A percentile compares a stretch with the other conserved stretches of the same genome.
phyloP scores from a whole-genome alignment of 2,797 vertebrate species.

The Phyllotis vaccarum region DNA sequence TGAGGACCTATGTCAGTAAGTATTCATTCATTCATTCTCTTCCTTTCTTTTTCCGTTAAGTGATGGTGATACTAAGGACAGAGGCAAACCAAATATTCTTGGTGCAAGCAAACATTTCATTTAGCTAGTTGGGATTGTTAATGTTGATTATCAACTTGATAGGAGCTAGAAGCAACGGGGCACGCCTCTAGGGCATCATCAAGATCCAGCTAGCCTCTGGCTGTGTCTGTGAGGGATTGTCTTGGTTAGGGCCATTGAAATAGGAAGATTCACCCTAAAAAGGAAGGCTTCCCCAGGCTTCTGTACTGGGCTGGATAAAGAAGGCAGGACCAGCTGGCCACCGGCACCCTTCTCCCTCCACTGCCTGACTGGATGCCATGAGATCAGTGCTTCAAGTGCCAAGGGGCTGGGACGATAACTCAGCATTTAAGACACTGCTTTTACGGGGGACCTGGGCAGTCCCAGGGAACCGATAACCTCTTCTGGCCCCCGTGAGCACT shows the following conservation, averaged over 20 bases:
- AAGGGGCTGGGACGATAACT: neutral
- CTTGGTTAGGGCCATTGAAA: neutral
- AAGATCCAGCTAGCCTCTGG: neutral
- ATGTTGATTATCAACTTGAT: neutral
- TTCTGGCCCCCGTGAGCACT: neutral
- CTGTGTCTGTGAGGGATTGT: neutral
- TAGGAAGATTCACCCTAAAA: neutral
- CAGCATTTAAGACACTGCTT: neutral
- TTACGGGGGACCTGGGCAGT: neutral
- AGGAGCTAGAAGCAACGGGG: neutral
- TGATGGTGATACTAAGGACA: slow-evolving; percentile 25
- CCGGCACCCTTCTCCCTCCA: neutral
- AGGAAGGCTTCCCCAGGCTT: neutral
- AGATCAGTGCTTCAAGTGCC: neutral
- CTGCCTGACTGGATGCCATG: neutral
- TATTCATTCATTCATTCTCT: neutral
- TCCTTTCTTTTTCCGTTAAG: slow-evolving; percentile 30
- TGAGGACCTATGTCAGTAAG: neutral
- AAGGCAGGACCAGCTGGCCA: neutral
- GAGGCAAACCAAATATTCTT: slow-evolving; percentile 5
- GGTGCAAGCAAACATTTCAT: slow-evolving; percentile 1
- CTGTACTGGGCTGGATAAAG: neutral
- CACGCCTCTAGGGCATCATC: neutral
- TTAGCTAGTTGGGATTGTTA: neutral
- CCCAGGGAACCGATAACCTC: neutral